Conservation (phyloP, 2,113 vertebrate genomes). For the Macquaria ambigua region DNA sequence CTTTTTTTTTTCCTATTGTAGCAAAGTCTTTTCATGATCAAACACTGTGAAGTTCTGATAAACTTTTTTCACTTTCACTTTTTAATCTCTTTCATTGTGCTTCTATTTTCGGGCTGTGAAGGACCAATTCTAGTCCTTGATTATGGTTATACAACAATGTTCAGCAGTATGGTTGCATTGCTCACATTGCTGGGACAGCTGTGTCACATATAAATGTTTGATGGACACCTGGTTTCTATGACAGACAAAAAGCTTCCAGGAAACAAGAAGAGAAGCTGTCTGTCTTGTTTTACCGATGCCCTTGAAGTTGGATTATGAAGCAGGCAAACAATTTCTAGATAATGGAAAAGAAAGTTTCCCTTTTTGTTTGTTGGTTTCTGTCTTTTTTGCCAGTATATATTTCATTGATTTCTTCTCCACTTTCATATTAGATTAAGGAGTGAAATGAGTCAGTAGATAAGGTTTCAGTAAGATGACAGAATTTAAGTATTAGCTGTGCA, state of each 20-base stretch:
- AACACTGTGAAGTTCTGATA: slow-evolving; percentile 28
- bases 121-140: slow-evolving; percentile 9
- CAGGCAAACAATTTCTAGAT: background rate
- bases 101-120: slow-evolving; percentile 52
- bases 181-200: background rate
- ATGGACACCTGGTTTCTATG: background rate
- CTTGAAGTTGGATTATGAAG: background rate
- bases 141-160: slow-evolving; percentile 8
- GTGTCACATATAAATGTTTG: background rate
- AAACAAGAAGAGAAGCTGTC: no score
- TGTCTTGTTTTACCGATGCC: background rate
- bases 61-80: slow-evolving; percentile 26
- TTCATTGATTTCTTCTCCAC: background rate
- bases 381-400: background rate
- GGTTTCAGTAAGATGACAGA: slow-evolving; percentile 15
- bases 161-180: background rate
- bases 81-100: slow-evolving; percentile 11
- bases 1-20: background rate
- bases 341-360: background rate
- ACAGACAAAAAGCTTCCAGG: background rate
- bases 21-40: slow-evolving; percentile 44
- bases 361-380: background rate
- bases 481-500: background rate
- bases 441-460: slow-evolving; percentile 8
- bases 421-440: background rate